Conservation (phyloP, 1,140 invertebrate genomes). For the Notospermus geniculatus region DNA sequence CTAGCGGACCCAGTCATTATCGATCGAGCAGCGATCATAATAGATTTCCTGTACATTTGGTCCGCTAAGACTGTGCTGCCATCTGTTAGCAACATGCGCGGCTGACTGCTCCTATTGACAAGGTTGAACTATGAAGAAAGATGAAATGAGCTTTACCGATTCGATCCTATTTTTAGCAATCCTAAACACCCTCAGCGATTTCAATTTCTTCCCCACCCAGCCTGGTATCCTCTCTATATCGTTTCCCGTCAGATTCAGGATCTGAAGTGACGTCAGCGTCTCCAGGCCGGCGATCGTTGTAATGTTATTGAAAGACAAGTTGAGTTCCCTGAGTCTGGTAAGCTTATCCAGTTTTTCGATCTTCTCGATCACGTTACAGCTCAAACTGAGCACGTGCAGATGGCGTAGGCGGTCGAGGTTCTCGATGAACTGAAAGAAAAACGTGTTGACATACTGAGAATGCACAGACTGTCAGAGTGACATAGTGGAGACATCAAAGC, state of each 20-base stretch:
- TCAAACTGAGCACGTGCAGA: constrained; percentile 43
- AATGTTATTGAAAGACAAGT: constrained; percentile 44
- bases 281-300: constrained; percentile 48
- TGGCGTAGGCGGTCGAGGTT: constrained; percentile 43
- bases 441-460: not conserved
- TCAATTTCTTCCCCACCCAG: constrained; percentile 46
- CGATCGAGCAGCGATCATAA: too few species aligned
- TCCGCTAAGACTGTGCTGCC: too few species aligned
- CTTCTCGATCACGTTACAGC: constrained; percentile 49
- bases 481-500: too few species aligned
- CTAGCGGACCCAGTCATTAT: too few species aligned
- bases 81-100: too few species aligned
- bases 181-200: constrained; percentile 41
- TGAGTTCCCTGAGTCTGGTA: constrained; percentile 41
- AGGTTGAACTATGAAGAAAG: too few species aligned
- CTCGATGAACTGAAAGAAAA: constrained; percentile 47
- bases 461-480: not conserved
- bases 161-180: constrained; percentile 45
- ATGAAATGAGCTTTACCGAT: too few species aligned
- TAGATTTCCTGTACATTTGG: too few species aligned
- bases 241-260: constrained; percentile 46
- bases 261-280: constrained; percentile 39
- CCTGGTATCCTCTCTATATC: constrained; percentile 46
- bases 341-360: constrained; percentile 50
- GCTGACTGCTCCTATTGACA: too few species aligned